Base-by-base conservation (phyloP, 2,797 vertebrate genomes). In the Masticophis lateralis region DNA sequence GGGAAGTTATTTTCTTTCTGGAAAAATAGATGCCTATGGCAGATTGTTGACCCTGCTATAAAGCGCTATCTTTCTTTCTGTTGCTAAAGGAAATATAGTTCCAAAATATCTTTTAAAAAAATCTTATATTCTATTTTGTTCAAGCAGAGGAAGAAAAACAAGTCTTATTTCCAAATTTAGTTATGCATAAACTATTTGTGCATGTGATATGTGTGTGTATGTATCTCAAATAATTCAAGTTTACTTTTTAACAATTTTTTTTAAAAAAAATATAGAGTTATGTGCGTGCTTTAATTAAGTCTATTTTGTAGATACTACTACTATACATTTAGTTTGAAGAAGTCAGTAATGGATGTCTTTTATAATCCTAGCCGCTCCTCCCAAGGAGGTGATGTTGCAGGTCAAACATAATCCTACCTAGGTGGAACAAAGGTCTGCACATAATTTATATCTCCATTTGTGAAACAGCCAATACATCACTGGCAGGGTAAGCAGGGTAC, bases 1-100 rank as follows among this genome's bases (percentile, higher is more conserved):
- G 92, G 90, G 90, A 94, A 92, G 69, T 92, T 96, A 91, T 60
- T 32, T 95, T 95, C 91, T 92, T 93, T 95, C 63, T 93, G n/a
- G 22, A 63, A 88, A 91, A 95, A 89, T 87, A 92, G 89, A 95
- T 74, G 60, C 27, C 90, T 92, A 18, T 61, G 86, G 87, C 43
- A 96, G 89, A 87, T 83, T 94, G 63, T 88, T 95, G 94, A 96
- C 88, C 92, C 86, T 92, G 53, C 25, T 93, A 92, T 94, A 92
- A 95, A 92, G 4, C 22, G 90, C 88, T 91, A 22, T 83, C 22
- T 94, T 95, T 89, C 86, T 92, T 53, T 92, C 1, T 87, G 0
- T 92, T 96, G 94, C 8, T 74, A 92, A 94, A 93, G 28, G 90
- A 6, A 3, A 87, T 2, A 0, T 37, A 89, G 94, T 95, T 95